Conservation (phyloP, 2,888 invertebrate species). For the Melieria crassipennis region DNA sequence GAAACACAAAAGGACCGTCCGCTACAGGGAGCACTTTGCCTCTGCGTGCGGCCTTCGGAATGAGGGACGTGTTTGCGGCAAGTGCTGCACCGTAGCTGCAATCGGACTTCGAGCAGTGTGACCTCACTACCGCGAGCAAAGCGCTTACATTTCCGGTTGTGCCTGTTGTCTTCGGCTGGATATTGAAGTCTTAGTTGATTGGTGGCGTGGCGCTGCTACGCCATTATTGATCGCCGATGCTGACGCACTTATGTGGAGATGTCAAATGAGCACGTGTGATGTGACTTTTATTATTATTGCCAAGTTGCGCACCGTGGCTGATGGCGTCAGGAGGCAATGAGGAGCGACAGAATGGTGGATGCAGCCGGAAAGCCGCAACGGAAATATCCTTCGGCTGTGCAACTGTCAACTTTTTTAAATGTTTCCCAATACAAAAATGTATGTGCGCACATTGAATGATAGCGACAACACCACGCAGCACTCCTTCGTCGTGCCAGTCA, state of each 20-base stretch:
- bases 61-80: too few relatives aligned
- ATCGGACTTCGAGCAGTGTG: too few relatives aligned
- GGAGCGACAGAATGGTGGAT: conserved; percentile 7
- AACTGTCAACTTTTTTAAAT: conserved; percentile 43
- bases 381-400: conserved; percentile 43
- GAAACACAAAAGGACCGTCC: too few relatives aligned
- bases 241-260: too few relatives aligned
- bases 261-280: conserved; percentile 38
- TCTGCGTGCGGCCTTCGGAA: too few relatives aligned
- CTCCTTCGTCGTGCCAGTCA: background rate
- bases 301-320: conserved; percentile 12
- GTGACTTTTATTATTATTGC: conserved; percentile 47
- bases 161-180: background rate
- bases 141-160: too few relatives aligned
- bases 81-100: too few relatives aligned
- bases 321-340: conserved; percentile 2
- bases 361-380: conserved; percentile 35
- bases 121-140: too few relatives aligned
- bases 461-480: conserved; percentile 9
- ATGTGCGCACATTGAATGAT: background rate
- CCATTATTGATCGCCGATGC: background rate
- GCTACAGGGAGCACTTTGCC: too few relatives aligned
- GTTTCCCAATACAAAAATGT: background rate
- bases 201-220: background rate
- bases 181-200: conserved; percentile 30